Evolutionary conservation across 1,140 invertebrate genomes (phyloP), one percentile per base, ranked within the genome.

Genomic region (Vollenhovia emeryi): DNA sequence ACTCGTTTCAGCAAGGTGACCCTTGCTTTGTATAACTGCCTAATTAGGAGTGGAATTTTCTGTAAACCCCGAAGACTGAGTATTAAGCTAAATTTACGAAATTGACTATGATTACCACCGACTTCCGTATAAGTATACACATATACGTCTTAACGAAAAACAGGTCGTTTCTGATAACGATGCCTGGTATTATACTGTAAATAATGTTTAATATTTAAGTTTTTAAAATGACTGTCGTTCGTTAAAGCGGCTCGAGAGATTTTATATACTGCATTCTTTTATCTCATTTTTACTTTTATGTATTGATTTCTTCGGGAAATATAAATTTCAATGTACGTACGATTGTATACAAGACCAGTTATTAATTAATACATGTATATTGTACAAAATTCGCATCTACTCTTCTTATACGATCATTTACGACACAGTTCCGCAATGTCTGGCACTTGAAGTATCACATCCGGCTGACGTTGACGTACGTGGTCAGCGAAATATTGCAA

Each of bases 31-130:
- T 71, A 80, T 43, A 43, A 55, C 15, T 68, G 62, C 62, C 62
- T 80, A 69, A 80, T 55, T 66, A 78, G 6, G 13, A 71, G 71
- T 27, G 21, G 15, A 40, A 60, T 71, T 43, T n/a, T 80, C 24
- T 80, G 11, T 80, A 71, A 52, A 79, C 18, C n/a, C n/a, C 33
- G 45, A 79, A 80, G 78, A 80, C 78, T 80, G 78, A 80, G 43
- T 57, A 69, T 43, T 71, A 71, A 69, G 15, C 13, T 78, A 64
- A 69, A 80, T 55, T 68, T 40, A 40, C 55, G 48, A 69, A 27
- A 36, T 9, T 40, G 24, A 36, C 27, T 68, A 48, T 9, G 6
- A 68, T 52, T 79, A 40, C 24, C 33, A 79, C 3, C 33, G 48
- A 80, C 50, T 80, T 68, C 18, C 24, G n/a, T 3, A 18, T 24